These are phyloP conservation scores for Malurus cyaneus DNA, from an alignment of 2,113 vertebrate species.

Conservation along the genomic window DNA sequence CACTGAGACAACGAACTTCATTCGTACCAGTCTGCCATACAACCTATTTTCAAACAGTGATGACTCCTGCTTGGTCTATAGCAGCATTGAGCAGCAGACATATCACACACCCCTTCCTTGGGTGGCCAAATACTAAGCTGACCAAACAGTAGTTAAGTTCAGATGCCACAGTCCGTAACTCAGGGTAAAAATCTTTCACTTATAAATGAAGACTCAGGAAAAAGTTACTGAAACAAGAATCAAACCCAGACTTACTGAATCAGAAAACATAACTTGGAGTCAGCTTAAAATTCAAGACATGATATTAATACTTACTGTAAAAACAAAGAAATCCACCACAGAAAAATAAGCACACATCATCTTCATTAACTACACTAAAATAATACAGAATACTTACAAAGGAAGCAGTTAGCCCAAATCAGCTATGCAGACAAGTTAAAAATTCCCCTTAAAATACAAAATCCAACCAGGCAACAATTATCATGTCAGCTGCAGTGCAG, in stretches of 20 bases:
- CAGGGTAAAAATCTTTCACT: not conserved
- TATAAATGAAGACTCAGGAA: not conserved
- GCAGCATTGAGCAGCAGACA: not conserved
- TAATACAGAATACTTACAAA: not conserved
- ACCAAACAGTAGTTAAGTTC: not conserved
- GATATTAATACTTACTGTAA: not conserved
- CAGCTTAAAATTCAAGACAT: not conserved
- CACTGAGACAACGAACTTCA: not conserved
- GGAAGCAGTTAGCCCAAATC: not conserved
- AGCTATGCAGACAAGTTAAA: not conserved
- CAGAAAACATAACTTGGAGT: not conserved
- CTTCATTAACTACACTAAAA: not conserved
- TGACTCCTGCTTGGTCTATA: not conserved
- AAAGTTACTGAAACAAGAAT: not conserved
- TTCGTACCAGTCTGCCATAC: not conserved
- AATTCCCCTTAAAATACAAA: not conserved
- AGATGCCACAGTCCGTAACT: not conserved
- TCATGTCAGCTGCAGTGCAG: not conserved
- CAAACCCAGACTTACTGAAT: not conserved
- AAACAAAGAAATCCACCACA: not conserved
- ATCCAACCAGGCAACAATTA: not conserved
- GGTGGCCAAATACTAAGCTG: not conserved
- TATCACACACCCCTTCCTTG: not conserved
- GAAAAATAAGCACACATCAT: not conserved
- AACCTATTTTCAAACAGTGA: not conserved